Evolutionary conservation across 2,888 invertebrate species (phyloP), one percentile per base, ranked within the genome.

Genomic region (Theristus sp.): DNA sequence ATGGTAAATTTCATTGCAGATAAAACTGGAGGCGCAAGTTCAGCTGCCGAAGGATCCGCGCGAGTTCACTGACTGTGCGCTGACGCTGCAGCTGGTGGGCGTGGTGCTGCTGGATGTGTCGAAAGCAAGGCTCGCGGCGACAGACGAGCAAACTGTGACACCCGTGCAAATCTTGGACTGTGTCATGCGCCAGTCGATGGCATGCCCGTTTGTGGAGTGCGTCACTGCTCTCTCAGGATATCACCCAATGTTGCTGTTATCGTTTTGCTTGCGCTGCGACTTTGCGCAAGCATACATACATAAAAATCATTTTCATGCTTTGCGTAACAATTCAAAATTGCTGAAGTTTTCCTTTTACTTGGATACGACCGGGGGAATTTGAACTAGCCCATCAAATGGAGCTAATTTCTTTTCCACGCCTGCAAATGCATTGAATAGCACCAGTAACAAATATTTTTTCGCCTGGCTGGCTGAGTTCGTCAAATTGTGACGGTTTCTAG

Each of bases 81-180:
- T 69, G 30, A 64, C 66, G 20, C 62, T 70, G 27, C 66, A 65
- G 60, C 64, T 62, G 58, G 66, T 67, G 54, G 69, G 69, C 17
- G 67, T 67, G 17, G 67, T 69, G 28, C 61, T 68, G 26, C 60
- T 69, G 58, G 67, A 69, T 54, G 65, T 67, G 65, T 56, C 64
- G 63, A 31, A 64, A 66, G 38, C 66, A 24, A 60, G 65, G 46
- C 66, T 66, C 29, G 67, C 63, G 59, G 66, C 66, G 54, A 57
- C 68, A 62, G 69, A 68, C 62, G 66, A 67, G 47, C 67, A 68
- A 49, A 63, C 64, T 17, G 63, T 68, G 47, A 67, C 69, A 22
- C 68, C 69, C 1, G 75, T 86, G 24, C 69, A 70, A 58, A 66
- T 69, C 29, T 57, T 70, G 60, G 70, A 70, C 61, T 67, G 70